Evolutionary conservation across 2,113 vertebrate species (phyloP).

Genomic region (Sebastes schlegelii): DNA sequence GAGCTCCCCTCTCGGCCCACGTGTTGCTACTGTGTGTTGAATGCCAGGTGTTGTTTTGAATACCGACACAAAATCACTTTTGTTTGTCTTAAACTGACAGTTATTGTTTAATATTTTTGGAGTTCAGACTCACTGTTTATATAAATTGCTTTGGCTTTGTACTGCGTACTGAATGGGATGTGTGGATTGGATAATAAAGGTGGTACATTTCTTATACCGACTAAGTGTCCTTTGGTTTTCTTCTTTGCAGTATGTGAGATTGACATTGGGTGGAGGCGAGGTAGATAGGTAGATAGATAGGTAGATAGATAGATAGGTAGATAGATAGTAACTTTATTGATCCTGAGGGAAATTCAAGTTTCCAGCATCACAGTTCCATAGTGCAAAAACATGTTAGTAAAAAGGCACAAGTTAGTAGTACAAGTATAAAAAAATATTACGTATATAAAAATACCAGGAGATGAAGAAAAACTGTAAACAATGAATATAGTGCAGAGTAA

Average conservation of each 20-base stretch:
- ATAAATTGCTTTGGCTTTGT: constrained; percentile 69
- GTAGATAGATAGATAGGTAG: too few relatives aligned
- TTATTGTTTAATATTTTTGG: constrained; percentile 60
- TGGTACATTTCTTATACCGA: constrained; percentile 79
- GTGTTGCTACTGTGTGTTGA: constrained; percentile 65
- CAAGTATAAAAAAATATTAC: too few relatives aligned
- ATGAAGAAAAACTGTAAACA: too few relatives aligned
- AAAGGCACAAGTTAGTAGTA: too few relatives aligned
- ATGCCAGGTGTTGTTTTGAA: constrained; percentile 48
- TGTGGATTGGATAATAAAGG: constrained; percentile 82
- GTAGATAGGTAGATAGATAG: too few relatives aligned
- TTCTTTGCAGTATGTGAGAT: not conserved
- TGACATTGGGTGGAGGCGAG: too few relatives aligned
- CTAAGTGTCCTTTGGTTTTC: not conserved
- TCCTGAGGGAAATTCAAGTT: too few relatives aligned
- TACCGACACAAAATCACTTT: constrained; percentile 47
- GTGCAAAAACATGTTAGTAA: too few relatives aligned
- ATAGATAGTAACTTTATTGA: too few relatives aligned
- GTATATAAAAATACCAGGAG: too few relatives aligned
- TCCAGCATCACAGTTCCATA: too few relatives aligned
- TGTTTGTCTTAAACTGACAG: constrained; percentile 63
- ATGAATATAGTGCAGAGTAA: too few relatives aligned
- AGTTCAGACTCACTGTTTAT: constrained; percentile 62
- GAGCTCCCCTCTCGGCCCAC: constrained; percentile 33
- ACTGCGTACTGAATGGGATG: constrained; percentile 66